Evolutionary conservation across 1,140 invertebrate species (phyloP).

Genomic region (Drosophila tsacasi): DNA sequence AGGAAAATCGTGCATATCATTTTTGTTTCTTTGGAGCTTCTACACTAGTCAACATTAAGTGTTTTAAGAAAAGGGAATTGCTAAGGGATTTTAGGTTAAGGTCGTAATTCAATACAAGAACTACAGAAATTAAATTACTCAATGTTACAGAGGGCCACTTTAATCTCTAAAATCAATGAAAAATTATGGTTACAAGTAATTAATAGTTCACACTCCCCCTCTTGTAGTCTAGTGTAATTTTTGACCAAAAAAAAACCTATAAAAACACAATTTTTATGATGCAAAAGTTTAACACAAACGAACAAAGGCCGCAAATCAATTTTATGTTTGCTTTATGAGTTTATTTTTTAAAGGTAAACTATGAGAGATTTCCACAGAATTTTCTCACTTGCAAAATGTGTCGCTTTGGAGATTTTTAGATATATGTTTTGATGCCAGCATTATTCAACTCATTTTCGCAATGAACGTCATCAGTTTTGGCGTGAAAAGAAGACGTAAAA

Average conservation of each 20-base stretch:
- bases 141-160: no score
- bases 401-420: conserved; percentile 27
- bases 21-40: not conserved
- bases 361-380: conserved; percentile 14
- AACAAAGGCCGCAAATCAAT: conserved; percentile 25
- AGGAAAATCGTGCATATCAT: not conserved
- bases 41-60: no score
- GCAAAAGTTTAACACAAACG: not conserved
- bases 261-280: conserved; percentile 10
- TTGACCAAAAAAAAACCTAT: not conserved
- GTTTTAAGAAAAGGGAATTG: not conserved
- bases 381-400: conserved; percentile 29
- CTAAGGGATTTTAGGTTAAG: not conserved
- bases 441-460: conserved; percentile 53
- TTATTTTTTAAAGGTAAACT: conserved; percentile 6
- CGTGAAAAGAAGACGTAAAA: conserved; percentile 44
- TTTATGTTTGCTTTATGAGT: conserved; percentile 10
- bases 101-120: not conserved
- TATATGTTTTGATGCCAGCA: conserved; percentile 36
- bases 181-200: not conserved
- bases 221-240: not conserved
- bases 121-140: not conserved
- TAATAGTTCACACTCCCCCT: no score
- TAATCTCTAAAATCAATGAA: not conserved
- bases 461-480: conserved; percentile 50